Conservation (phyloP, 2,888 invertebrate species). For the Lycocerus yunnanus region DNA sequence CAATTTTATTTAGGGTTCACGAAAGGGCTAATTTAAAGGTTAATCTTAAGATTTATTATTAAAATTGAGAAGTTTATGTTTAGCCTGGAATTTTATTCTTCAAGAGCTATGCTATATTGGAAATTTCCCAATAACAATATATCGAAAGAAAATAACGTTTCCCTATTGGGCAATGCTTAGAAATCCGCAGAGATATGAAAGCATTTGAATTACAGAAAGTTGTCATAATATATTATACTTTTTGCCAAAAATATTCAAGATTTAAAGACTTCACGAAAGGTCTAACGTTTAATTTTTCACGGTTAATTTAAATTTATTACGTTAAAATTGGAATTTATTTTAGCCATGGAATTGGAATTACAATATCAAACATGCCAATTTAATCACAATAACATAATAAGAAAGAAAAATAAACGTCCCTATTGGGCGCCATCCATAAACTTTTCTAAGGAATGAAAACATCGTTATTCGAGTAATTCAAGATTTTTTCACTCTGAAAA, state of each 20-base stretch:
- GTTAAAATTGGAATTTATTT: neutral
- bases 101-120: too few species aligned
- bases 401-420: neutral
- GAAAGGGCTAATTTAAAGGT: too few species aligned
- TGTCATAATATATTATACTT: slow-evolving; percentile 26
- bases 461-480: neutral
- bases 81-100: too few species aligned
- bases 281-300: neutral
- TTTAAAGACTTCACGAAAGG: slow-evolving; percentile 1
- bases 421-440: neutral
- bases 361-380: neutral
- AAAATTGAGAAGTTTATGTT: too few species aligned
- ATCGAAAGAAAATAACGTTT: too few species aligned
- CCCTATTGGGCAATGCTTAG: slow-evolving; percentile 8
- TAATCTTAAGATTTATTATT: too few species aligned
- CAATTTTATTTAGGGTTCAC: too few species aligned
- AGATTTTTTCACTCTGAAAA: neutral
- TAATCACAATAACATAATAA: neutral
- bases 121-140: neutral
- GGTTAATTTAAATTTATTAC: neutral
- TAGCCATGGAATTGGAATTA: neutral
- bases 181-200: slow-evolving; percentile 13
- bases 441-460: neutral
- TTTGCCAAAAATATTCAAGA: slow-evolving; percentile 17
- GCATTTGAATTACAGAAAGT: slow-evolving; percentile 18